Conservation (phyloP, 64 coral and sea anemone genomes). For the Montipora capricornis region DNA sequence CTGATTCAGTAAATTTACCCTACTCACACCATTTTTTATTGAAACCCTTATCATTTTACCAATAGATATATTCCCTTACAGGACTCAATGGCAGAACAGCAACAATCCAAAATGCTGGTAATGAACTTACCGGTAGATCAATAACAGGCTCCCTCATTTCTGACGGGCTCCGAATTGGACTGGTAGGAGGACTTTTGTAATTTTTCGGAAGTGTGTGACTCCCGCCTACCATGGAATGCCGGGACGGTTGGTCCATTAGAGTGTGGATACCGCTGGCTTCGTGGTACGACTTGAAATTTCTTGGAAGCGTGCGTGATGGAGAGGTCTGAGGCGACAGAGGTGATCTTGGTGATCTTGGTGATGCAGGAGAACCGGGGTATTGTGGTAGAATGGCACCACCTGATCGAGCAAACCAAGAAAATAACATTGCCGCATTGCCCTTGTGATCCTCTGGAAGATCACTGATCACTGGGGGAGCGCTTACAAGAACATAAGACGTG, state of each 20-base stretch:
- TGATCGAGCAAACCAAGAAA: neutral
- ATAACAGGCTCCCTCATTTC: slow-evolving; percentile 41
- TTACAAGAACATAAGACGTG: no score
- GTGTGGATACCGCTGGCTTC: slow-evolving; percentile 79
- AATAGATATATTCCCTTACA: no score
- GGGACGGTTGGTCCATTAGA: slow-evolving; percentile 51
- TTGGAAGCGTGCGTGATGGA: slow-evolving; percentile 75
- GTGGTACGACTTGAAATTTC: slow-evolving; percentile 87
- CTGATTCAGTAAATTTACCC: no score
- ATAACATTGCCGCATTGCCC: neutral
- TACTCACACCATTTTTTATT: no score
- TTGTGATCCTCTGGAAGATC: no score
- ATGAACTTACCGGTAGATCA: slow-evolving; percentile 72
- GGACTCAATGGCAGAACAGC: no score
- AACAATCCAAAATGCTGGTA: no score
- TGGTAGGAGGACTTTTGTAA: slow-evolving; percentile 86
- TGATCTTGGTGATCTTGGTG: slow-evolving; percentile 19
- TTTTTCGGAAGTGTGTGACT: slow-evolving; percentile 87
- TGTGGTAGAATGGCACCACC: neutral
- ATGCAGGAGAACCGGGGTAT: neutral
- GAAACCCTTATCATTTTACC: no score
- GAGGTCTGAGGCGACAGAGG: slow-evolving; percentile 41
- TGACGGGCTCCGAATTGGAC: slow-evolving; percentile 69
- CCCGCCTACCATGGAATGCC: slow-evolving; percentile 78
- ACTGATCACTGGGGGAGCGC: no score